Percentiles rank a stretch among this genome's conserved stretches.
These are phyloP conservation scores for Drosophila nikananu DNA, from an alignment of 1,140 invertebrate species.

Conservation along the genomic window DNA sequence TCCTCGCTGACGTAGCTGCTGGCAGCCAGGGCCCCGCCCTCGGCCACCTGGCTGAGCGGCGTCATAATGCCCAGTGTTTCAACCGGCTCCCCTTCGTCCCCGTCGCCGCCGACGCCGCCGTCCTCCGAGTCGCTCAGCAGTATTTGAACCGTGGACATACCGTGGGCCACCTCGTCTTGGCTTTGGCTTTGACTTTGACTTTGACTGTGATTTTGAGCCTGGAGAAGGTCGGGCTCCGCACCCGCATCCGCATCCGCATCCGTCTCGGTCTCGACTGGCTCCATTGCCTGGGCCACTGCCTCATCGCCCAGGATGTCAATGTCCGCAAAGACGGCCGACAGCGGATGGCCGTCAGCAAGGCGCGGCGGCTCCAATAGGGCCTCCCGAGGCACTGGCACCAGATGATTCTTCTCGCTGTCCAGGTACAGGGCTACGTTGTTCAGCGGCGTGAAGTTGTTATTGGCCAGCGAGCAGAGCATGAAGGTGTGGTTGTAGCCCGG, in stretches of 20 bases:
- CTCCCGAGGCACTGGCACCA: constrained; percentile 86
- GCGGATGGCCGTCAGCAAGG: constrained; percentile 58
- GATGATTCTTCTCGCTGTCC: constrained; percentile 86
- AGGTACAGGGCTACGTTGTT: constrained; percentile 89
- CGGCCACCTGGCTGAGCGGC: constrained; percentile 54
- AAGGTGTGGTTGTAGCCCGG: constrained; percentile 87
- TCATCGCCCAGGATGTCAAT: constrained; percentile 55
- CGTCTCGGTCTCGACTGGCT: constrained; percentile 18
- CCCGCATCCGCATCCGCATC: neutral
- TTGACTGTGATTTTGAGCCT: neutral
- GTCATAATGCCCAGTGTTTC: constrained; percentile 55
- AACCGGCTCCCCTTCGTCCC: constrained; percentile 15
- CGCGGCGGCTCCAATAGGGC: constrained; percentile 74
- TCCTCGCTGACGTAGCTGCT: constrained; percentile 16
- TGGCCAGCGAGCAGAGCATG: constrained; percentile 89
- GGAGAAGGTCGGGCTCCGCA: neutral
- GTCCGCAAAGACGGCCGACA: constrained; percentile 62
- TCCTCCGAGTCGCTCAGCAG: constrained; percentile 19
- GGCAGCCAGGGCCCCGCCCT: neutral
- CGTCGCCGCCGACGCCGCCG: neutral
- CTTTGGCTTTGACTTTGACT: neutral
- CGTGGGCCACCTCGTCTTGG: neutral
- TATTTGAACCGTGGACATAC: constrained; percentile 7
- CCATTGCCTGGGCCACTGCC: constrained; percentile 47
- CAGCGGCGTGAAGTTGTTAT: constrained; percentile 89